phyloP scores from a whole-genome alignment of 2,113 vertebrate species.

The Emydocephalus ijimae region DNA sequence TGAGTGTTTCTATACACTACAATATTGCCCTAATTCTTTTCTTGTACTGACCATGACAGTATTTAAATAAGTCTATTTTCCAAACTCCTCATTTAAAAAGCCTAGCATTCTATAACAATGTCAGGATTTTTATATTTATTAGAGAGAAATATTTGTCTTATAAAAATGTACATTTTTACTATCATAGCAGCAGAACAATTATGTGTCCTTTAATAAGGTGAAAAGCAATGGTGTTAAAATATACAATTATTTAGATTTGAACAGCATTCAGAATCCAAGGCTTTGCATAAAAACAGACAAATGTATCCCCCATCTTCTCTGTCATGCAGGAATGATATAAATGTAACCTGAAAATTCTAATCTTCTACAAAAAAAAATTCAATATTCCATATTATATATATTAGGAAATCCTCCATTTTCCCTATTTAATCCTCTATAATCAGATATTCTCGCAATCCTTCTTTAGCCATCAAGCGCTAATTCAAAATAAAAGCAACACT shows the following conservation, averaged over 20 bases:
- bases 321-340: background rate
- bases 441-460: background rate
- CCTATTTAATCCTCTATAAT: background rate
- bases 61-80: background rate
- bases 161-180: background rate
- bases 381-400: background rate
- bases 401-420: background rate
- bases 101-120: background rate
- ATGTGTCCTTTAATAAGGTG: background rate
- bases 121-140: background rate
- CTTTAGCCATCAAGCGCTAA: background rate
- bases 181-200: background rate
- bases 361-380: background rate
- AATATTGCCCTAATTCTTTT: background rate
- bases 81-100: background rate
- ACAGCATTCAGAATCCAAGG: background rate
- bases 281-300: background rate
- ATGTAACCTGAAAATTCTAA: background rate
- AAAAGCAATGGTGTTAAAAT: background rate
- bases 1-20: background rate
- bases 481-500: background rate
- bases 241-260: background rate
- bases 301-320: background rate
- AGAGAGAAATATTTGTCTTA: background rate
- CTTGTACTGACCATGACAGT: background rate